Percentiles rank a stretch among this genome's conserved stretches.
These are phyloP conservation scores for Pseudachorutes palmiensis DNA, from an alignment of 1,140 invertebrate genomes.

Conservation along the genomic window DNA sequence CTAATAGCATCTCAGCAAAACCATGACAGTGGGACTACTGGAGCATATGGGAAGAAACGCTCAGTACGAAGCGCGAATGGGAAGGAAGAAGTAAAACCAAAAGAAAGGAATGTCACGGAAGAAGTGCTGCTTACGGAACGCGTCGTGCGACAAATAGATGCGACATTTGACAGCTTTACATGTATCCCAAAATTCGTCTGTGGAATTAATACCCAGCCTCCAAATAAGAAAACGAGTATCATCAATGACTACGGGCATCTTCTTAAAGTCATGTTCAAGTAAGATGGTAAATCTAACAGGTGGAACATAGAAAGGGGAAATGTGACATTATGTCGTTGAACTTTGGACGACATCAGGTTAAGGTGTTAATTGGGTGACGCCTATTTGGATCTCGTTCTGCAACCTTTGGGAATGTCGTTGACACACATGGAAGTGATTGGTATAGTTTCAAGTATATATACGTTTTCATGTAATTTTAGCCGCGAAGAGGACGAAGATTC, in stretches of 20 bases:
- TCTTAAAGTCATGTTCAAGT: slow-evolving; percentile 27
- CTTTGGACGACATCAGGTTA: not conserved
- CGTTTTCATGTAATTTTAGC: slow-evolving; percentile 1
- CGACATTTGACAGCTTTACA: slow-evolving; percentile 25
- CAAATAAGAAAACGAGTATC: slow-evolving; percentile 22
- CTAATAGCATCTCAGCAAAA: not conserved
- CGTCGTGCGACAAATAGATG: slow-evolving; percentile 22
- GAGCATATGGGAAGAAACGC: not conserved
- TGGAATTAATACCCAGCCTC: slow-evolving; percentile 22
- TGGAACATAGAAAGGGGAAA: not conserved
- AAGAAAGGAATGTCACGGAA: not conserved
- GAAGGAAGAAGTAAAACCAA: not conserved
- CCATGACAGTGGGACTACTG: not conserved
- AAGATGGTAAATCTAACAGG: slow-evolving; percentile 20
- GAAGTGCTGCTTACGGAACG: not conserved
- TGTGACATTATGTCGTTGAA: not conserved
- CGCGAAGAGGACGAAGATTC: slow-evolving; percentile 18
- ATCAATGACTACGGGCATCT: slow-evolving; percentile 33
- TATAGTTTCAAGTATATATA: not conserved
- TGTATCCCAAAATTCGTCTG: slow-evolving; percentile 34
- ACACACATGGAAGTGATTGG: not conserved
- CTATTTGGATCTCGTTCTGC: not conserved
- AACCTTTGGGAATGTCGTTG: not conserved
- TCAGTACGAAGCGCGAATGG: not conserved
- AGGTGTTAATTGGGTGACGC: not conserved